Conservation (phyloP, 2,888 invertebrate species). For the Trachelus tabidus region DNA sequence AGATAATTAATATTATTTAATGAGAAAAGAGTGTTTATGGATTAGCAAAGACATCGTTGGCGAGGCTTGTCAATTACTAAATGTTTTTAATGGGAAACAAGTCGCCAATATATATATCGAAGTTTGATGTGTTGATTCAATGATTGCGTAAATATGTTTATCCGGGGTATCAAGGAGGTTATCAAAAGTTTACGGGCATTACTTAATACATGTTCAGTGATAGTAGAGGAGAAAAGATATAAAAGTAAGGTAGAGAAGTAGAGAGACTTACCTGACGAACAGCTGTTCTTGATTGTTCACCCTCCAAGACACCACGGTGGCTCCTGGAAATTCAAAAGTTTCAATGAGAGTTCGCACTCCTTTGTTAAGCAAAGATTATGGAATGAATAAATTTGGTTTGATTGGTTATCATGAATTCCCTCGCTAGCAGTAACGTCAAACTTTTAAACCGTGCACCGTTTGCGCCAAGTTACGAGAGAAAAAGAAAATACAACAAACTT, state of each 20-base stretch:
- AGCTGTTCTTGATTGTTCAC: constrained; percentile 96
- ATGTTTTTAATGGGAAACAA: neutral
- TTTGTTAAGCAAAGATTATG: neutral
- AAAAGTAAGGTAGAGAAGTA: neutral
- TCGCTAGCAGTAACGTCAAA: neutral
- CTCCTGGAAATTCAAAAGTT: constrained; percentile 75
- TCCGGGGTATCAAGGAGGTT: neutral
- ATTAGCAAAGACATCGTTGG: too few species aligned
- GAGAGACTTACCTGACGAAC: constrained; percentile 86
- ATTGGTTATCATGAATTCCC: neutral
- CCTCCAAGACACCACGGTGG: constrained; percentile 96
- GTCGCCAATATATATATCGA: neutral
- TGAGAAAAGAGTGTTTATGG: neutral
- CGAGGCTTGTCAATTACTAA: neutral
- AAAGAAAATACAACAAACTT: neutral
- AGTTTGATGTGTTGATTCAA: neutral
- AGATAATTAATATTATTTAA: neutral
- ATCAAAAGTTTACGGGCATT: neutral
- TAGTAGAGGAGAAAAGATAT: neutral
- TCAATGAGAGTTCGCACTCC: neutral
- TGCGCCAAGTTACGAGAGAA: neutral
- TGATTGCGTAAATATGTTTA: neutral
- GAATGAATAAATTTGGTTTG: neutral
- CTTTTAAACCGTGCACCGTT: neutral
- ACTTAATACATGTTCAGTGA: neutral